Base-by-base conservation (phyloP, 2,888 invertebrate genomes). In the Aporophyla lueneburgensis region DNA sequence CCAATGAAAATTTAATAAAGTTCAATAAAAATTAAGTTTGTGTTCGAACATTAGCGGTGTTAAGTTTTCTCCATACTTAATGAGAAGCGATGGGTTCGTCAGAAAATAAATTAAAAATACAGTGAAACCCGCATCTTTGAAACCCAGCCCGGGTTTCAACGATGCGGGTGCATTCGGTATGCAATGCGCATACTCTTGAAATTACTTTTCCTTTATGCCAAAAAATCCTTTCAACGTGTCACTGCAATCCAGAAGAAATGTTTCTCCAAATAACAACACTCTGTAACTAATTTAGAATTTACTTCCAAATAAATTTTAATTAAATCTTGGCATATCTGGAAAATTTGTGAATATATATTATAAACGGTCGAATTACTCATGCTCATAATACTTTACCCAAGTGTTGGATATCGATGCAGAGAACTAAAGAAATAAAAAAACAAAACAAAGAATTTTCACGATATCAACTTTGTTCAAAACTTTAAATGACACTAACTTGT, bases 1-100 rank as follows among this genome's bases (percentile, higher is more conserved):
- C 95, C 96, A 96, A 96, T 95, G 95, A 95, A 93, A 92, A 94
- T 95, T 94, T 94, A 96, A 96, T 96, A 96, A 96, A 96, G 96
- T 95, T 96, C 95, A 94, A 96, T 96, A 96, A 96, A 95, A 96
- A 96, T 96, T 96, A 96, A 96, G 96, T 94, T 95, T 94, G 93
- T 96, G 96, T 95, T 96, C 96, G 95, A 95, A 96, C 96, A 96
- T 96, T 96, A 96, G 92, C 83, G 91, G 96, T 96, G 96, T 93
- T 95, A 96, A 96, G 91, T 95, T 96, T 96, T 96, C 96, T 96
- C 92, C 93, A 94, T n/a, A n/a, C n/a, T n/a, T n/a, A 96, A 96
- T 96, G n/a, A n/a, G n/a, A 96, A 96, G 93, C 96, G 96, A 96
- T 96, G 96, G 95, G 96, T 96, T 96, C 95, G 91, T 95, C 95